phyloP scores from a whole-genome alignment of 2,797 vertebrate genomes.

The Taeniopygia guttata region DNA sequence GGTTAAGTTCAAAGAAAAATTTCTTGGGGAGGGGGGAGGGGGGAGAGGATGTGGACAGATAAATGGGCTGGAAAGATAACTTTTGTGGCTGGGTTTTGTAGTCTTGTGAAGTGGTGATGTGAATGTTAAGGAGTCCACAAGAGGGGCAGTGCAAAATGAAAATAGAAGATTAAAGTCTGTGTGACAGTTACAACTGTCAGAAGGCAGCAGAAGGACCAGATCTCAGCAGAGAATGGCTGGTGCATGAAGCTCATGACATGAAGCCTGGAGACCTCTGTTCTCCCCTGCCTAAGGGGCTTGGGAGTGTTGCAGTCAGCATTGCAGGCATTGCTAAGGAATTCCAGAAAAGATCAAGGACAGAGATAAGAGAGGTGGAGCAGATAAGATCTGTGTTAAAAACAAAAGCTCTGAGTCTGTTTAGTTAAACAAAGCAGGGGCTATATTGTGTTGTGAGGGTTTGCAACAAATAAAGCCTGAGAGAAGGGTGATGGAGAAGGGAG shows the following conservation, averaged over 20 bases:
- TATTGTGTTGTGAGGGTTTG: neutral
- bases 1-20: slow-evolving; percentile 28
- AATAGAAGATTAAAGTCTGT: slow-evolving; percentile 52
- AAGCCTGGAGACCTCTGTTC: neutral
- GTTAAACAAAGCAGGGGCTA: neutral
- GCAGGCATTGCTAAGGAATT: neutral
- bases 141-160: slow-evolving; percentile 41
- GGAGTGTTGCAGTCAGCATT: neutral
- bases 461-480: neutral
- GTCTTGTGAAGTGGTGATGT: slow-evolving; percentile 19
- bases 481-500: neutral
- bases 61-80: slow-evolving; percentile 52
- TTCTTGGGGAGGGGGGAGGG: neutral
- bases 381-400: neutral
- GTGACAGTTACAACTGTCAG: slow-evolving; percentile 44
- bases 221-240: neutral
- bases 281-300: neutral
- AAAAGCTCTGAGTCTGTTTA: neutral
- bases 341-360: neutral
- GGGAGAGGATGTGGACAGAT: slow-evolving; percentile 55
- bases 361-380: neutral
- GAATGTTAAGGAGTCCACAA: slow-evolving; percentile 37
- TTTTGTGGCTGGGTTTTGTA: slow-evolving; percentile 47
- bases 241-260: neutral
- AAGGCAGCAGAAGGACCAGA: neutral